phyloP scores from a whole-genome alignment of 2,888 invertebrate species.

The Cataglyphis altisquamis region DNA sequence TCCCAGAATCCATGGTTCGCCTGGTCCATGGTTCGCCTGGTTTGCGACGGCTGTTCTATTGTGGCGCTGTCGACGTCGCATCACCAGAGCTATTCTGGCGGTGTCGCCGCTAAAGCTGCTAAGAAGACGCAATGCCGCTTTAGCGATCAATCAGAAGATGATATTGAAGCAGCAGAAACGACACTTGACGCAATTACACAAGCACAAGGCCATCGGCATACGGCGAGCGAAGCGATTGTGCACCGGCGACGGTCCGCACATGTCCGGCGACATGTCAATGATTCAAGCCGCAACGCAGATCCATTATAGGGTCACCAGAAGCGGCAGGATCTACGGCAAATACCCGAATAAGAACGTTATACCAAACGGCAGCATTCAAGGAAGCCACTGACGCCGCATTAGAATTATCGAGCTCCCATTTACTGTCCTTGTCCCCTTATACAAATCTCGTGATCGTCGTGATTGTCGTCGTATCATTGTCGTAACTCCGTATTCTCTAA shows the following conservation, averaged over 20 bases:
- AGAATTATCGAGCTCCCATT: not conserved
- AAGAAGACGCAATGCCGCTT: conserved; percentile 43
- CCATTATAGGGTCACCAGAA: conserved; percentile 83
- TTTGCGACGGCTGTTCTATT: conserved; percentile 81
- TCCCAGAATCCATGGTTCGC: conserved; percentile 67
- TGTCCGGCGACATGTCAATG: conserved; percentile 66
- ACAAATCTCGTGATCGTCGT: conserved; percentile 39
- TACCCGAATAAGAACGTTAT: conserved; percentile 78
- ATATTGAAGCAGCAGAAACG: conserved; percentile 55
- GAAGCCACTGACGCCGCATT: conserved; percentile 40
- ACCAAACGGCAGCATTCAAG: conserved; percentile 36
- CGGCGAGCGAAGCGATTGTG: conserved; percentile 79
- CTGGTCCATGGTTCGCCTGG: conserved; percentile 84
- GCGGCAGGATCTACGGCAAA: conserved; percentile 83
- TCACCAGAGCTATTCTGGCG: conserved; percentile 77
- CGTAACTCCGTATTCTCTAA: not conserved
- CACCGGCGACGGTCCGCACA: conserved; percentile 81
- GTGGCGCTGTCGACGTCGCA: conserved; percentile 81
- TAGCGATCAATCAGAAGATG: conserved; percentile 43
- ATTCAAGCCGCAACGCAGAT: conserved; percentile 75
- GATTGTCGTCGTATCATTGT: conserved; percentile 2
- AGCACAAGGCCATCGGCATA: conserved; percentile 73
- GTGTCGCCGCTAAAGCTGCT: conserved; percentile 78
- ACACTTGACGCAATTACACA: conserved; percentile 69
- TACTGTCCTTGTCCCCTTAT: conserved; percentile 13